Conservation (phyloP, 2,113 vertebrate genomes). For the Cyphomyrus plagiostoma region DNA sequence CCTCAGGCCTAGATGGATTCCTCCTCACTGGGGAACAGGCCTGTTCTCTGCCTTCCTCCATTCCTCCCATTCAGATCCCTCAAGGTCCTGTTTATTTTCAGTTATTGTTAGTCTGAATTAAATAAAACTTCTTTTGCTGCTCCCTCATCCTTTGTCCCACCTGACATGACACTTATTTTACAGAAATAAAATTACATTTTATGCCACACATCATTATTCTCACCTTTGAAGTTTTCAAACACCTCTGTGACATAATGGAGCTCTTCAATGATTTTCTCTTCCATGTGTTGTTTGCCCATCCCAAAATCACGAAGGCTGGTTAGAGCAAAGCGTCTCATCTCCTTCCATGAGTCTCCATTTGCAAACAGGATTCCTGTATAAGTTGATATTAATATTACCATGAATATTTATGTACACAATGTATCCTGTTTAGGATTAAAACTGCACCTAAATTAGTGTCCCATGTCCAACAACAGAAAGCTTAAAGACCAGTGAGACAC, state of each 20-base stretch:
- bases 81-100: neutral
- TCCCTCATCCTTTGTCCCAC: neutral
- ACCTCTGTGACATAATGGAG: slow-evolving; percentile 31
- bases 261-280: slow-evolving; percentile 52
- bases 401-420: neutral
- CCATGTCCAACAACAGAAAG: neutral
- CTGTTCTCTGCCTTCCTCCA: neutral
- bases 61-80: neutral
- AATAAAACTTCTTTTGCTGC: neutral
- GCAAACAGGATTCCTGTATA: slow-evolving; percentile 44
- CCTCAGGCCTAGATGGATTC: no score
- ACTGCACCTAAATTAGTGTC: neutral
- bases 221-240: slow-evolving; percentile 39
- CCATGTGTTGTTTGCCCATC: slow-evolving; percentile 47
- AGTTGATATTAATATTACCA: neutral
- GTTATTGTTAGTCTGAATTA: neutral
- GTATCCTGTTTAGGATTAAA: neutral
- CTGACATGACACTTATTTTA: neutral
- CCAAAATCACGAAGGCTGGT: slow-evolving; percentile 52
- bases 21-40: no score
- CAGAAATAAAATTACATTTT: no score
- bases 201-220: neutral
- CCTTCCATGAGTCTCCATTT: slow-evolving; percentile 40
- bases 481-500: neutral
- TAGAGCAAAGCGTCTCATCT: slow-evolving; percentile 50